phyloP scores from a whole-genome alignment of 2,888 invertebrate genomes.

The Archaeoteleia sp. region DNA sequence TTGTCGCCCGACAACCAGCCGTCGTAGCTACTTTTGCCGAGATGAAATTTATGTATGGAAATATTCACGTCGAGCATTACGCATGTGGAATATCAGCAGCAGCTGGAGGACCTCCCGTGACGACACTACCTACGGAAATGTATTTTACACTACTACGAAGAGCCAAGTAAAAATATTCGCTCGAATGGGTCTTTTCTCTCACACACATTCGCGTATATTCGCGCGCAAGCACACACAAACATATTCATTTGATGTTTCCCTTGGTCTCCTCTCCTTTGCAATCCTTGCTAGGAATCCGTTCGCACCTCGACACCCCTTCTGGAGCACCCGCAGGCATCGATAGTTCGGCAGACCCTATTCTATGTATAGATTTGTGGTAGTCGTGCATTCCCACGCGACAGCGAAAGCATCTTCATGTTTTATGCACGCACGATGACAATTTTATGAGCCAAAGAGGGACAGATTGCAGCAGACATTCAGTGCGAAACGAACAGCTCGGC shows the following conservation, averaged over 20 bases:
- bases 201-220: constrained; percentile 24
- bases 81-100: constrained; percentile 70
- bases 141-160: constrained; percentile 62
- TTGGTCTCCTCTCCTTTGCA: constrained; percentile 47
- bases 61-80: constrained; percentile 68
- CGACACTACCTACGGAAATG: constrained; percentile 67
- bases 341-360: constrained; percentile 44
- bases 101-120: constrained; percentile 65
- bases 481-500: constrained; percentile 50
- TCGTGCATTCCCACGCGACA: constrained; percentile 60
- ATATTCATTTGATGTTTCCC: constrained; percentile 54
- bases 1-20: constrained; percentile 45
- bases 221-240: constrained; percentile 41
- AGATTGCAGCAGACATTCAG: constrained; percentile 61
- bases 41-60: constrained; percentile 71
- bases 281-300: constrained; percentile 48
- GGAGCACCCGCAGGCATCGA: constrained; percentile 54
- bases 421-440: constrained; percentile 70
- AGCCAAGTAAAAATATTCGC: constrained; percentile 65
- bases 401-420: constrained; percentile 66
- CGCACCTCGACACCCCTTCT: constrained; percentile 46
- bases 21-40: constrained; percentile 57
- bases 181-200: constrained; percentile 59
- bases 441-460: constrained; percentile 64
- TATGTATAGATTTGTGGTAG: constrained; percentile 63